Percentiles rank a stretch among this genome's conserved stretches.
phyloP scores from a whole-genome alignment of 2,113 vertebrate genomes.

The Maccullochella peelii region DNA sequence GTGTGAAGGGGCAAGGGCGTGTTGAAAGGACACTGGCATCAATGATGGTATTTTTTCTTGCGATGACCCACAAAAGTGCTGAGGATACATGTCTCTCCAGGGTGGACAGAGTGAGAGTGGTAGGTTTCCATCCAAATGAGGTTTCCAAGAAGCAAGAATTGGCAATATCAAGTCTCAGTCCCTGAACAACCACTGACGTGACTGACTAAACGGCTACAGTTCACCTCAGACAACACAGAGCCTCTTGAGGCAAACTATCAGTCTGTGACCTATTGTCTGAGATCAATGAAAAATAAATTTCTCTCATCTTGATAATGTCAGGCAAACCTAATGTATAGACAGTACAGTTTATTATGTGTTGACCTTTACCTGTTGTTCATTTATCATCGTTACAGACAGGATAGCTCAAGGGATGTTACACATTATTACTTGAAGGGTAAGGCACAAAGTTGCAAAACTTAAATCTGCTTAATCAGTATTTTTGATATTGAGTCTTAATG shows the following conservation, averaged over 20 bases:
- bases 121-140: slow-evolving; percentile 28
- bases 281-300: slow-evolving; percentile 73
- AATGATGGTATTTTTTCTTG: neutral
- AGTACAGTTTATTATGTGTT: slow-evolving; percentile 73
- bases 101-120: slow-evolving; percentile 30
- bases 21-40: slow-evolving; percentile 34
- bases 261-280: slow-evolving; percentile 50
- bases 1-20: slow-evolving; percentile 42
- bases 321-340: slow-evolving; percentile 57
- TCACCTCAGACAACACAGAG: slow-evolving; percentile 23
- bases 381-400: slow-evolving; percentile 60
- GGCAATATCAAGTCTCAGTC: slow-evolving; percentile 50
- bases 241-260: slow-evolving; percentile 33
- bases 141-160: slow-evolving; percentile 20
- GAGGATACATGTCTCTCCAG: slow-evolving; percentile 40
- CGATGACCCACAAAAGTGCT: slow-evolving; percentile 47
- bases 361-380: slow-evolving; percentile 75
- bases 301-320: slow-evolving; percentile 73
- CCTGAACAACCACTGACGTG: slow-evolving; percentile 5
- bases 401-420: neutral
- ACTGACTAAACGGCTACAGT: slow-evolving; percentile 20
- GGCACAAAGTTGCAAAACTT: neutral
- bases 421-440: neutral
- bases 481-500: neutral
- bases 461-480: slow-evolving; percentile 6